These are phyloP conservation scores for Amblyraja radiata DNA, from an alignment of 2,797 vertebrate genomes.

Conservation along the genomic window DNA sequence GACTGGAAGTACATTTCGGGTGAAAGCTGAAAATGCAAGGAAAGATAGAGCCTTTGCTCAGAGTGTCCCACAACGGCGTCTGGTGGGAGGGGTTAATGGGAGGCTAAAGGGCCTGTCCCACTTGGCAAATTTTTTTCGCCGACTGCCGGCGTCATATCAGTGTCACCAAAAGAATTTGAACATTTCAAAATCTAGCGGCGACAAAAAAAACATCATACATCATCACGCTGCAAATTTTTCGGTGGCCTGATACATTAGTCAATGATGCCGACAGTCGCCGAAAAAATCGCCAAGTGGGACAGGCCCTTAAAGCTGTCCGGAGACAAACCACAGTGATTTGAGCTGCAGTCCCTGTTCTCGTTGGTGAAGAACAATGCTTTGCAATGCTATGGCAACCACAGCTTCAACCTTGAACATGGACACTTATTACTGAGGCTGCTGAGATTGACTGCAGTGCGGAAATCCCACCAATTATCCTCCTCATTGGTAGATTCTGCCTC, in stretches of 20 bases:
- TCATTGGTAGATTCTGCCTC: neutral
- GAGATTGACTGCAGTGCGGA: neutral
- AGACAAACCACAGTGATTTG: neutral
- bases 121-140: too few species aligned
- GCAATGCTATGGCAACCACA: neutral
- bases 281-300: too few species aligned
- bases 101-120: too few species aligned
- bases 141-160: too few species aligned
- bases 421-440: neutral
- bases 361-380: neutral
- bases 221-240: too few species aligned
- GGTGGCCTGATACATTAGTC: too few species aligned
- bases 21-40: neutral
- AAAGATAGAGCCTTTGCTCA: neutral
- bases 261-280: too few species aligned
- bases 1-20: neutral
- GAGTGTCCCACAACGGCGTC: neutral
- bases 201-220: too few species aligned
- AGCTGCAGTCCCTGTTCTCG: neutral
- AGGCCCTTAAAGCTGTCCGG: neutral
- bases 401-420: neutral
- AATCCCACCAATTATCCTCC: neutral
- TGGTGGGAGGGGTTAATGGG: neutral
- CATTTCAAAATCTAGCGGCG: too few species aligned
- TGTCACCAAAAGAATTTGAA: too few species aligned